Evolutionary conservation across 2,113 vertebrate species (phyloP).

Genomic region (Donacobius atricapilla): DNA sequence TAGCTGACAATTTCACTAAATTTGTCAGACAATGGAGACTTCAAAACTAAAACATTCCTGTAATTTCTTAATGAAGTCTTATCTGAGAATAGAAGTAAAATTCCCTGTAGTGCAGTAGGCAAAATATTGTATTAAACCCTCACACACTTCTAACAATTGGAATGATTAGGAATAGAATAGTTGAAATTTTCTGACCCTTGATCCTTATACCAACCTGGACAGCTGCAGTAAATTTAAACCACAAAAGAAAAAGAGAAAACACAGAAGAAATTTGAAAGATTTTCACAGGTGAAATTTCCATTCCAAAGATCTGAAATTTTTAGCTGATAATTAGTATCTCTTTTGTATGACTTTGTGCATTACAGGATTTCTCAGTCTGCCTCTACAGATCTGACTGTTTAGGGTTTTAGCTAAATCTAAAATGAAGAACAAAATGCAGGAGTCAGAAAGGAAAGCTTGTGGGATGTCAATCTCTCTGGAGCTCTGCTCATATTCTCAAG

Average conservation of each 20-base stretch:
- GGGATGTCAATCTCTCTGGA: background rate
- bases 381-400: background rate
- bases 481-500: background rate
- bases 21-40: background rate
- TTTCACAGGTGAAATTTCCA: background rate
- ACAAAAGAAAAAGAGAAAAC: background rate
- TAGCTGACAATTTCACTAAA: background rate
- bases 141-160: background rate
- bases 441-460: background rate
- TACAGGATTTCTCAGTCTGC: background rate
- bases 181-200: background rate
- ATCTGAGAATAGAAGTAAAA: background rate
- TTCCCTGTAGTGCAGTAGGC: background rate
- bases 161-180: background rate
- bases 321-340: background rate
- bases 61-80: background rate
- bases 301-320: background rate
- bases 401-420: background rate
- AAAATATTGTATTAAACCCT: background rate
- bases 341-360: background rate
- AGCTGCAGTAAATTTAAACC: background rate
- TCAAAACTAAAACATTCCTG: background rate
- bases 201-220: background rate
- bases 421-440: background rate
- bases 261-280: background rate